Conservation (phyloP, 53 echinoderm and acorn worm genomes). For the Echinometra lucunter region DNA sequence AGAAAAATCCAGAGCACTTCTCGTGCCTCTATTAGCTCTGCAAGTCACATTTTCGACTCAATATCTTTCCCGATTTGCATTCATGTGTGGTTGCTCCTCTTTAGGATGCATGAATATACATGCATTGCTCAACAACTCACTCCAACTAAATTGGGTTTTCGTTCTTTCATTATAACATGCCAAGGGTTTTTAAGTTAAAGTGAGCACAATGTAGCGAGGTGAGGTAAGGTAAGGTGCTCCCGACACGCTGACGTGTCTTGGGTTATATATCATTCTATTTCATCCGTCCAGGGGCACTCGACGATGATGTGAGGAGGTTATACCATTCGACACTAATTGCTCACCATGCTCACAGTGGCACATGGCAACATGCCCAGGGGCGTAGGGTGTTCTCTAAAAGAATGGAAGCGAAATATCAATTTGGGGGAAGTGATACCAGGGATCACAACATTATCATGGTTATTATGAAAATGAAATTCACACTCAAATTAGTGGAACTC, state of each 20-base stretch:
- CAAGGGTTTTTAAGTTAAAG: neutral
- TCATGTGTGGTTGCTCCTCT: neutral
- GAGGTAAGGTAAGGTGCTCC: neutral
- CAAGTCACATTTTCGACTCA: neutral
- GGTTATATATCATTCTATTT: neutral
- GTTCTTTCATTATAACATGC: neutral
- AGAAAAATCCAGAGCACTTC: neutral
- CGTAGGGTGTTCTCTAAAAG: no score
- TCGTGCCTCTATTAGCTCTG: neutral
- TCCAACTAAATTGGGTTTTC: neutral
- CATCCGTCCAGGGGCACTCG: neutral
- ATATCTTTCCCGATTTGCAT: neutral
- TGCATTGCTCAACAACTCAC: conserved; percentile 2
- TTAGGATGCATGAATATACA: conserved; percentile 1
- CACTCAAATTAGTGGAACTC: no score
- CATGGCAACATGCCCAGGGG: neutral
- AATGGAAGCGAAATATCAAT: no score
- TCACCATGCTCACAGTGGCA: neutral
- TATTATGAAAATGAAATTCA: no score
- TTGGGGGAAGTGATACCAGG: no score
- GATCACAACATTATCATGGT: no score
- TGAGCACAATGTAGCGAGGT: neutral
- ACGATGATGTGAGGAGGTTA: neutral
- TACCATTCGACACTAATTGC: conserved; percentile 44
- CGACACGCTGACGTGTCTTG: neutral